phyloP scores from a whole-genome alignment of 2,797 vertebrate genomes.

The Dendrocincla tyrannina region DNA sequence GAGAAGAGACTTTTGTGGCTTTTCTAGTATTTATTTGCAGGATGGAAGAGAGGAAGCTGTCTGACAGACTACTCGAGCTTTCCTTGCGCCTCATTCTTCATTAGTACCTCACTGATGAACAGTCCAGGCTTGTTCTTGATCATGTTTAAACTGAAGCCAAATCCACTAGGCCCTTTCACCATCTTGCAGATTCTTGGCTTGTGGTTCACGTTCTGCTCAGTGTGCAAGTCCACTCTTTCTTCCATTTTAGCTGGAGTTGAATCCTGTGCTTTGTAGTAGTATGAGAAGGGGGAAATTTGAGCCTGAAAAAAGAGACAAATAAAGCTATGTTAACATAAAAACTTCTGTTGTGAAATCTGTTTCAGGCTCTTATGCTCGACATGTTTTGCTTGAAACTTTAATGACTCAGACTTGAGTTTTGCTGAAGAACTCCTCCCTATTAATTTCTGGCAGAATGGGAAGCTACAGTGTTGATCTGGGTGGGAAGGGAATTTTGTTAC shows the following conservation, averaged over 20 bases:
- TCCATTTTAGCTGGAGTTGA: constrained; percentile 9
- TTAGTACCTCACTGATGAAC: constrained; percentile 85
- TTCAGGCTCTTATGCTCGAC: neutral
- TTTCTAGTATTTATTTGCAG: neutral
- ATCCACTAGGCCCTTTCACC: constrained; percentile 81
- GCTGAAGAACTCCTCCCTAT: neutral
- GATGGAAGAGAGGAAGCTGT: neutral
- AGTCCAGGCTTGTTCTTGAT: constrained; percentile 82
- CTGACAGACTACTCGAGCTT: neutral
- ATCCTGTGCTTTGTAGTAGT: constrained; percentile 77
- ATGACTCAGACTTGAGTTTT: neutral
- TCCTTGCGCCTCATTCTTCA: neutral
- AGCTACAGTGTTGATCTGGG: neutral
- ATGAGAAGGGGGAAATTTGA: constrained; percentile 83
- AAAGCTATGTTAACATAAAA: neutral
- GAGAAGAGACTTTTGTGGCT: neutral
- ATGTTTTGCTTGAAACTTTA: neutral
- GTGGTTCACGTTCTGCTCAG: constrained; percentile 44
- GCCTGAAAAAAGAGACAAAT: constrained; percentile 75
- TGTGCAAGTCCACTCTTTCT: constrained; percentile 29
- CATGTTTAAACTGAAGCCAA: constrained; percentile 90
- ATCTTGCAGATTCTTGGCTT: constrained; percentile 88
- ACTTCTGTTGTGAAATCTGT: neutral
- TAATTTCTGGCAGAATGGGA: neutral
- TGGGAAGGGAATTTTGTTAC: neutral